phyloP scores from a whole-genome alignment of 2,797 vertebrate genomes.

The Chanos chanos region DNA sequence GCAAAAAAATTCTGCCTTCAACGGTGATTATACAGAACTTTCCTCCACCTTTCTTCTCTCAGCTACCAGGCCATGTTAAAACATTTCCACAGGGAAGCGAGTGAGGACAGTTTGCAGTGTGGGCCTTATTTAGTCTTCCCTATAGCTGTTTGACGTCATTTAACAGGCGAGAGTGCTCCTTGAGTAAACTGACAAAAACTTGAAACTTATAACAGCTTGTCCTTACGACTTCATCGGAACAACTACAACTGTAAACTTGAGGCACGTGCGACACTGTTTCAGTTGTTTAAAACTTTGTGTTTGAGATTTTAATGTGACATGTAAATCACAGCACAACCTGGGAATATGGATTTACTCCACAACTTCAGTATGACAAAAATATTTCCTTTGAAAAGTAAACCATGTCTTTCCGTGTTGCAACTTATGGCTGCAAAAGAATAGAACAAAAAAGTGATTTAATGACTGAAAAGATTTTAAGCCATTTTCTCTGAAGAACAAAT shows the following conservation, averaged over 20 bases:
- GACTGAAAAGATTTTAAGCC: too few species aligned
- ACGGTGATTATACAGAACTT: slow-evolving; percentile 56
- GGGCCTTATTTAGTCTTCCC: slow-evolving; percentile 65
- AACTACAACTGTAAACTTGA: too few species aligned
- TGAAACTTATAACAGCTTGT: slow-evolving; percentile 61
- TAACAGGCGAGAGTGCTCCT: slow-evolving; percentile 62
- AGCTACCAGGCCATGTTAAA: slow-evolving; percentile 47
- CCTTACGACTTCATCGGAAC: slow-evolving; percentile 62
- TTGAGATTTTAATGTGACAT: slow-evolving; percentile 56
- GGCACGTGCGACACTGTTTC: not conserved
- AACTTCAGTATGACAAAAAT: not conserved
- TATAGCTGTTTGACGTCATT: slow-evolving; percentile 65
- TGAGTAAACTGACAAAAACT: slow-evolving; percentile 69
- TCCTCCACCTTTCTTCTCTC: slow-evolving; percentile 39
- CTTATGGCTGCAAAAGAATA: too few species aligned
- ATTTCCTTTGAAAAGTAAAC: not conserved
- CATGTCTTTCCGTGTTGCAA: too few species aligned
- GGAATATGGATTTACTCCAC: not conserved
- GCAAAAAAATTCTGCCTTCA: slow-evolving; percentile 54
- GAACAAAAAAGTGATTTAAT: too few species aligned
- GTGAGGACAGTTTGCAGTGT: slow-evolving; percentile 56
- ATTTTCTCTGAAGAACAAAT: too few species aligned
- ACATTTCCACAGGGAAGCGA: slow-evolving; percentile 55
- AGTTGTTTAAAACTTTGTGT: slow-evolving; percentile 53
- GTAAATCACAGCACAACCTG: slow-evolving; percentile 20